These are phyloP conservation scores for Lepidochrysops patricia DNA, from an alignment of 2,888 invertebrate species.

Conservation along the genomic window DNA sequence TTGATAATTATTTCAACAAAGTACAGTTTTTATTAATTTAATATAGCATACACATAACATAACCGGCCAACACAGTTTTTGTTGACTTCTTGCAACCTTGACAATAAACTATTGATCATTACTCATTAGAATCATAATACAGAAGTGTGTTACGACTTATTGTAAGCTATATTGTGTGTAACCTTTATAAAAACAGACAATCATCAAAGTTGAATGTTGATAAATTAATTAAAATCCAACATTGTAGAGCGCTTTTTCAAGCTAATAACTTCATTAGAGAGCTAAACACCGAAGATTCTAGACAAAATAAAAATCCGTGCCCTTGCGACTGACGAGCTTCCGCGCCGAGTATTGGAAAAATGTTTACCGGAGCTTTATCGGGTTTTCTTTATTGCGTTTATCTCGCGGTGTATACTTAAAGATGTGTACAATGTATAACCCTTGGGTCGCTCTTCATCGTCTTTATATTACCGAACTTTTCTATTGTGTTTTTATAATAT, in stretches of 20 bases:
- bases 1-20: neutral
- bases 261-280: constrained; percentile 7
- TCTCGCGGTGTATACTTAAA: constrained; percentile 21
- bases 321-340: constrained; percentile 28
- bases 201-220: too few species aligned
- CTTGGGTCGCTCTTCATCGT: neutral
- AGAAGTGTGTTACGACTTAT: too few species aligned
- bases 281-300: neutral
- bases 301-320: constrained; percentile 17
- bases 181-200: neutral
- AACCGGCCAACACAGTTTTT: neutral
- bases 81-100: neutral
- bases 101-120: too few species aligned
- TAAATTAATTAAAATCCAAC: neutral
- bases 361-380: constrained; percentile 45
- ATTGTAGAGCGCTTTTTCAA: neutral
- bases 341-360: constrained; percentile 55
- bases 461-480: neutral
- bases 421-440: constrained; percentile 13
- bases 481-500: neutral
- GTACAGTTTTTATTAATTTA: neutral
- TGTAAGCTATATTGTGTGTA: too few species aligned
- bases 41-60: neutral
- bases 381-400: constrained; percentile 28
- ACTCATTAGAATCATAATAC: too few species aligned